phyloP scores from a whole-genome alignment of 2,113 vertebrate species.

The Camelus bactrianus region DNA sequence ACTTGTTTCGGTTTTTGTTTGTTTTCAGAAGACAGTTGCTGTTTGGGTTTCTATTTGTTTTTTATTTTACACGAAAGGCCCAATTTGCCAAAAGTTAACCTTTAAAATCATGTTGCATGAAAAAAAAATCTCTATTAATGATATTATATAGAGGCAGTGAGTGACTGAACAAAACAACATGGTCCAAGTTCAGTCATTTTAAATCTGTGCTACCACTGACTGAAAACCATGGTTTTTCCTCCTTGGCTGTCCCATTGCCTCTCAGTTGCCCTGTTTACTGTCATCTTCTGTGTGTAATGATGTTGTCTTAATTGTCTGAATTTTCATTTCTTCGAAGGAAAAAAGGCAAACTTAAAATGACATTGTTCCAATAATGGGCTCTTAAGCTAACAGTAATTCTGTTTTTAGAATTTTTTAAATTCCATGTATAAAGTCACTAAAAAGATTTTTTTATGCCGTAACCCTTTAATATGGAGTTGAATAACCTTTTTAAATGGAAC shows the following conservation, averaged over 20 bases:
- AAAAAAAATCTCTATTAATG: not conserved
- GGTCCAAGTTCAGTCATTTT: not conserved
- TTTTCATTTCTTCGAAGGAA: not conserved
- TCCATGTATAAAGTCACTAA: not conserved
- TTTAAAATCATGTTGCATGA: not conserved
- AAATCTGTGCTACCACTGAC: not conserved
- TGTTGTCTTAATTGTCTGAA: not conserved
- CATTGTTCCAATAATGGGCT: not conserved
- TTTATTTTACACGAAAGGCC: not conserved
- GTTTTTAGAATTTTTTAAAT: not conserved
- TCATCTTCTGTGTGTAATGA: not conserved
- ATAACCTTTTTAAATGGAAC: not conserved
- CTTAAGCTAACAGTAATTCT: not conserved
- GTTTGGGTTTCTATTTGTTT: not conserved
- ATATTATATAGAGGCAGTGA: not conserved
- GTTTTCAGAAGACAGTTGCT: not conserved
- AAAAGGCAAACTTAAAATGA: not conserved
- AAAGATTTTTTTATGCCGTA: not conserved
- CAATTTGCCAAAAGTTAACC: not conserved
- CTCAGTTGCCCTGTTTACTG: not conserved
- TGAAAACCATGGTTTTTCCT: no score
- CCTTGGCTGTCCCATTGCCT: not conserved
- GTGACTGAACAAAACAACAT: not conserved
- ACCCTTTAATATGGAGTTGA: not conserved
- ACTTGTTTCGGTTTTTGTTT: not conserved